Base-by-base conservation (phyloP, 2,113 vertebrate species). In the Psilopsiagon aurifrons region DNA sequence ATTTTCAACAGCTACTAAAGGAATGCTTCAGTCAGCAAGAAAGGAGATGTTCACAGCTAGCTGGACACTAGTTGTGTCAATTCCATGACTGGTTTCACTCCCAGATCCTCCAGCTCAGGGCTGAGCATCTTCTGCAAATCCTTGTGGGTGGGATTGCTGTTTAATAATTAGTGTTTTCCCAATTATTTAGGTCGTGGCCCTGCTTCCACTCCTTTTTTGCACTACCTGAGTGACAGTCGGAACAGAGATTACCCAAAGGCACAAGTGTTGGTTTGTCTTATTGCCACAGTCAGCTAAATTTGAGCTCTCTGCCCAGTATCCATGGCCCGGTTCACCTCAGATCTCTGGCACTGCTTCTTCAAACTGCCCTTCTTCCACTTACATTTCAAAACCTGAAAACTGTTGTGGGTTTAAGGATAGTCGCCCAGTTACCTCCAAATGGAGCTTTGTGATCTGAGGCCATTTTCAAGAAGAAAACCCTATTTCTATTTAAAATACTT, bases 221-320 rank as follows among this genome's bases (percentile, higher is more conserved):
- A 33, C 70, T 75, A 35, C 66, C 69, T 71, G 44, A 69, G 55
- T 79, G 55, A 75, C 51, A 46, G 62, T 8, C 19, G 3, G 84
- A 86, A 79, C 57, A 90, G 66, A 82, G 70, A 80, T 82, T 52
- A 92, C 41, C 81, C 63, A 85, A 74, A 77, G 64, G 86, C 79
- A 90, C 5, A 7, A 87, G 67, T 46, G 85, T 43, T 90, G 70
- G 85, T 90, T 89, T 94, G 64, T 70, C 80, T 89, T 78, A 60
- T 39, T 79, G 76, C 81, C 87, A 87, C 31, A 59, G 83, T 92
- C 94, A 97, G 97, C 90, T 94, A 63, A 95, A 94, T 94, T 78
- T 86, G 84, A 95, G 92, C 82, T 91, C 79, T 80, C 81, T 92
- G 71, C 83, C 59, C 83, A 54, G 74, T 78, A 94, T 76, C 68